phyloP scores from a whole-genome alignment of 1,140 invertebrate species.

The Drosophila ananassae region DNA sequence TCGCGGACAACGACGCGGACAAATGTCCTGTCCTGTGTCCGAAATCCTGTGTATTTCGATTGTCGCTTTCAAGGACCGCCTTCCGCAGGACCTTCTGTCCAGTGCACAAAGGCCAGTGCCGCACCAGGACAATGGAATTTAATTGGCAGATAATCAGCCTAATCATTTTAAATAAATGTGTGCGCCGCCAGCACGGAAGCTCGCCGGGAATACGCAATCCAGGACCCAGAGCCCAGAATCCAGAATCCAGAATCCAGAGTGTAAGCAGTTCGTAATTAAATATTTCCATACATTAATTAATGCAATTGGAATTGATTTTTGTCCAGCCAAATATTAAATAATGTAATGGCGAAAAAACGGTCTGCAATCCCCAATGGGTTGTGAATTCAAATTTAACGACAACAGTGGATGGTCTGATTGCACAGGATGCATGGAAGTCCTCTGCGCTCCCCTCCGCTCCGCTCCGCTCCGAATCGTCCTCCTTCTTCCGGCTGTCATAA shows the following conservation, averaged over 20 bases:
- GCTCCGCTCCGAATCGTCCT: background rate
- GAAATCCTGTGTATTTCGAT: slow-evolving; percentile 15
- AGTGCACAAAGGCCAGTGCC: background rate
- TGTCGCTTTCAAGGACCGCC: slow-evolving; percentile 9
- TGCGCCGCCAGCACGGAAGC: background rate
- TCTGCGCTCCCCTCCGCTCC: slow-evolving; percentile 3
- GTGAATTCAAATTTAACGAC: background rate
- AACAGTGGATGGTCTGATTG: background rate
- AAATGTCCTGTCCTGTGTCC: background rate
- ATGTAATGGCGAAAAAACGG: background rate
- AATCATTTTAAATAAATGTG: background rate
- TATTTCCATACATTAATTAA: background rate
- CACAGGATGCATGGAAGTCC: slow-evolving; percentile 15
- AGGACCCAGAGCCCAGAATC: too few species aligned
- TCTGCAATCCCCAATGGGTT: background rate
- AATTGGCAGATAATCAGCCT: background rate
- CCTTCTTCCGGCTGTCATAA: slow-evolving; percentile 14
- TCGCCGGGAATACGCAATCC: too few species aligned
- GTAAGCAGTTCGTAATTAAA: background rate
- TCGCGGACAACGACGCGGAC: background rate
- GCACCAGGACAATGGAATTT: background rate
- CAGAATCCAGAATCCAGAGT: too few species aligned
- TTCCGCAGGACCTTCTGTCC: background rate
- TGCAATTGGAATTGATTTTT: background rate
- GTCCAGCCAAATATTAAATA: background rate